Evolutionary conservation across 2,797 vertebrate genomes (phyloP).

Genomic region (Halcyon chelicuti): DNA sequence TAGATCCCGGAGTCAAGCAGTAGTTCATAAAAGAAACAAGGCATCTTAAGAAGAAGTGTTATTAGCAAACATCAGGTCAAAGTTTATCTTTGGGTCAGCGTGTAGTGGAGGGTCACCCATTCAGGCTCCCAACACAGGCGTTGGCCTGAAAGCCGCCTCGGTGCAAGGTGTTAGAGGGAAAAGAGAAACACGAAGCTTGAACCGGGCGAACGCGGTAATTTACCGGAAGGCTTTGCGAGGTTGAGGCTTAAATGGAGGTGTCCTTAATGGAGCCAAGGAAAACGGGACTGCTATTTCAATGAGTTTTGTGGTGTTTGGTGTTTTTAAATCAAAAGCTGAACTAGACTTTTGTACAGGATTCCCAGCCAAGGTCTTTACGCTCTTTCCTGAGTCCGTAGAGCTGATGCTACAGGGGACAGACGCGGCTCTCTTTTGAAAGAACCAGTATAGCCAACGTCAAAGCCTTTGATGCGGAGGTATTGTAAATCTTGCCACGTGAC

Average conservation of each 20-base stretch:
- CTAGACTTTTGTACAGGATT: background rate
- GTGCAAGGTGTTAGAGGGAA: conserved; percentile 27
- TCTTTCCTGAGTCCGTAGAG: background rate
- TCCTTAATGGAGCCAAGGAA: background rate
- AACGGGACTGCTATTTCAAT: background rate
- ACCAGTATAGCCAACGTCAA: background rate
- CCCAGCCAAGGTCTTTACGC: background rate
- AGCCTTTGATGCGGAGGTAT: conserved; percentile 55
- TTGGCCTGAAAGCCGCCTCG: conserved; percentile 34
- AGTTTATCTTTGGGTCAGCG: conserved; percentile 90
- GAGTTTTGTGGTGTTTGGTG: background rate
- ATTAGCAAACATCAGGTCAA: conserved; percentile 85
- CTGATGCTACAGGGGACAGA: background rate
- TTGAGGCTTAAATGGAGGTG: background rate
- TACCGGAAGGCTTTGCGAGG: background rate
- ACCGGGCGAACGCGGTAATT: background rate
- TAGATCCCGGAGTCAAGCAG: conserved; percentile 75
- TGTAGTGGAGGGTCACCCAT: conserved; percentile 52
- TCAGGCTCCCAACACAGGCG: conserved; percentile 28
- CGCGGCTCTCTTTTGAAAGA: conserved; percentile 9
- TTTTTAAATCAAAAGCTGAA: background rate
- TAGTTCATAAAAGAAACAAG: conserved; percentile 78
- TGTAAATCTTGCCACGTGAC: conserved; percentile 45
- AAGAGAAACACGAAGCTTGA: background rate
- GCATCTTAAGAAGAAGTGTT: conserved; percentile 78